Percentiles rank a stretch among this genome's conserved stretches.
phyloP scores from a whole-genome alignment of 2,888 invertebrate species.

The Crioceris asparagi region DNA sequence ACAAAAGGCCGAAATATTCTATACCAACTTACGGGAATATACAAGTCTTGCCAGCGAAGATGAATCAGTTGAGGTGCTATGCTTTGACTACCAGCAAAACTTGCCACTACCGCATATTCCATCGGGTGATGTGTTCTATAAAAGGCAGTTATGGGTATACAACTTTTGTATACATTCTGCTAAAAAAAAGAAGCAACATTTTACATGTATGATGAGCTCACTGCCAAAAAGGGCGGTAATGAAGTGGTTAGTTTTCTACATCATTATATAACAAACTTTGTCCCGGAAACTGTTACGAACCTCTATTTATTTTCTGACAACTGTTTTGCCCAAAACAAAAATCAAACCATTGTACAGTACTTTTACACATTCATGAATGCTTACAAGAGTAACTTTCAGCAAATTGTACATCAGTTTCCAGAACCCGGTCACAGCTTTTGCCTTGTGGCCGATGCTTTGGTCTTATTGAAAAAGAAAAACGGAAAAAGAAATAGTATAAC shows the following conservation, averaged over 20 bases:
- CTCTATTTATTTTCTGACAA: slow-evolving; percentile 4
- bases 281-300: slow-evolving; percentile 6
- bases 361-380: not conserved
- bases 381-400: not conserved
- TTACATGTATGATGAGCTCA: slow-evolving; percentile 5
- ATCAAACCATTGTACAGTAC: not conserved
- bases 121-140: slow-evolving; percentile 1
- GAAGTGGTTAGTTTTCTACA: slow-evolving; percentile 8
- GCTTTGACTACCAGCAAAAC: slow-evolving; percentile 3
- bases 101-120: slow-evolving; percentile 5
- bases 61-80: slow-evolving; percentile 5
- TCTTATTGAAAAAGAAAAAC: slow-evolving; percentile 1
- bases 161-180: slow-evolving; percentile 4
- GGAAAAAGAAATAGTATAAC: slow-evolving; percentile 3
- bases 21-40: slow-evolving; percentile 2
- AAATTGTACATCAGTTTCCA: not conserved
- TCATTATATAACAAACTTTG: slow-evolving; percentile 6
- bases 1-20: slow-evolving; percentile 4
- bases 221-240: slow-evolving; percentile 7
- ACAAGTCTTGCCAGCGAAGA: slow-evolving; percentile 4
- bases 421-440: slow-evolving; percentile 1
- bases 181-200: slow-evolving; percentile 4
- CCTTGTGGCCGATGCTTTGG: slow-evolving; percentile 1
- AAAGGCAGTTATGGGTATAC: slow-evolving; percentile 2
- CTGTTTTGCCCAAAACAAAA: slow-evolving; percentile 2